Percentiles rank a stretch among this genome's conserved stretches.
phyloP scores from a whole-genome alignment of 2,888 invertebrate species.

The Ceratothoa steindachneri region DNA sequence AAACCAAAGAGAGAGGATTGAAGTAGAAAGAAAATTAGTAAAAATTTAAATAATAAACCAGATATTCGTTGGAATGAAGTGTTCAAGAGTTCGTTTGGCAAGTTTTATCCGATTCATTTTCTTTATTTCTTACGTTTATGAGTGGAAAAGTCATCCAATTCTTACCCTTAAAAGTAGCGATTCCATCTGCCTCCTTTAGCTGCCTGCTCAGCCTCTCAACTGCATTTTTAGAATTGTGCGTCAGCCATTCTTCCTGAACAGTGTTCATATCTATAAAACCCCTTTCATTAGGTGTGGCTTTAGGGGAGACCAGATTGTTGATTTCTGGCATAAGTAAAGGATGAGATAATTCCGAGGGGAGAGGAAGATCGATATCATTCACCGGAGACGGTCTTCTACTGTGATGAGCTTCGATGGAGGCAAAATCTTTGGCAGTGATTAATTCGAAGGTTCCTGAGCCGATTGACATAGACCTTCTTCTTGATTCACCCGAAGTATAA shows the following conservation, averaged over 20 bases:
- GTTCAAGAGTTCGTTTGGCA: too few relatives aligned
- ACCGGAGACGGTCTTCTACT: constrained; percentile 20
- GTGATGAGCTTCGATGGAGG: constrained; percentile 40
- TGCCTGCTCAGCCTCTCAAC: constrained; percentile 41
- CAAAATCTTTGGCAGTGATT: constrained; percentile 41
- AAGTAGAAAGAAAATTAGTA: too few relatives aligned
- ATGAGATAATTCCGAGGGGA: neutral
- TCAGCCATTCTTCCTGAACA: neutral
- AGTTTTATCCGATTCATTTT: too few relatives aligned
- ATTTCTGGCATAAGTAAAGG: constrained; percentile 6
- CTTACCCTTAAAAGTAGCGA: constrained; percentile 46
- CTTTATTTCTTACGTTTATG: too few relatives aligned
- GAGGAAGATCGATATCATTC: neutral
- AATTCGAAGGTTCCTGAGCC: constrained; percentile 42
- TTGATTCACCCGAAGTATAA: constrained; percentile 23
- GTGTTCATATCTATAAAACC: neutral
- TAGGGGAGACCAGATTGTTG: neutral
- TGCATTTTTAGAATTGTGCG: constrained; percentile 15
- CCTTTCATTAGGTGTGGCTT: neutral
- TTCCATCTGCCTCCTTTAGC: constrained; percentile 40
- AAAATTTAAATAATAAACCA: too few relatives aligned
- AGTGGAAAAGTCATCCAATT: neutral
- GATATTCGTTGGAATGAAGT: too few relatives aligned
- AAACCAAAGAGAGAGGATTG: too few relatives aligned
- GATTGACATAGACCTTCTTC: constrained; percentile 34